Conservation (phyloP, 2,797 vertebrate genomes). For the Sebastes iracundus region DNA sequence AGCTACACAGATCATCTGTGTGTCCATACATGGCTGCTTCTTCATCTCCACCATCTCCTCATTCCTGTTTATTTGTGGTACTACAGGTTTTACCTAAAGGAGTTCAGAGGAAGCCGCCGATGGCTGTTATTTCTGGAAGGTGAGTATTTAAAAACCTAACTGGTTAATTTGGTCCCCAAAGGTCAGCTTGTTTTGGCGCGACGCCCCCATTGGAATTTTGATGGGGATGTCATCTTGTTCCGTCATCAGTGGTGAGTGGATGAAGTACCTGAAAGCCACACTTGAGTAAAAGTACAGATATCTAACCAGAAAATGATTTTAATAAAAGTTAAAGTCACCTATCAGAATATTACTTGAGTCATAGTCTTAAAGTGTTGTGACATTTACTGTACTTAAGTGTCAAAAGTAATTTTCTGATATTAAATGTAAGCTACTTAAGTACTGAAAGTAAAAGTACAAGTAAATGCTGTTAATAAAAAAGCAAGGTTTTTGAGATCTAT, state of each 20-base stretch:
- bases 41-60: constrained; percentile 27
- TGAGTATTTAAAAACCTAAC: constrained; percentile 79
- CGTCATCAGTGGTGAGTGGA: constrained; percentile 1
- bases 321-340: too few species aligned
- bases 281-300: too few species aligned
- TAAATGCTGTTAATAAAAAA: too few species aligned
- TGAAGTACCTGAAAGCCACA: too few species aligned
- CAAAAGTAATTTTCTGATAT: too few species aligned
- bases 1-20: background rate
- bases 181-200: constrained; percentile 71
- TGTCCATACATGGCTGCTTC: constrained; percentile 32
- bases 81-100: constrained; percentile 84
- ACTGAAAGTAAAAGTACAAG: too few species aligned
- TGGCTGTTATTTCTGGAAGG: constrained; percentile 87
- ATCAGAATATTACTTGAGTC: too few species aligned
- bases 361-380: too few species aligned
- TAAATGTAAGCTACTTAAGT: too few species aligned
- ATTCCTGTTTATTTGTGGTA: constrained; percentile 65
- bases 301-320: too few species aligned
- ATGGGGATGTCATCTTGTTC: constrained; percentile 65
- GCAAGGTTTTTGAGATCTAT: too few species aligned
- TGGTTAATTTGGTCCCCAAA: constrained; percentile 74
- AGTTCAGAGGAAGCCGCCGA: constrained; percentile 84
- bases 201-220: constrained; percentile 67
- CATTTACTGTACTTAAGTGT: too few species aligned